phyloP scores from a whole-genome alignment of 2,113 vertebrate genomes.

The Galeopterus variegatus region DNA sequence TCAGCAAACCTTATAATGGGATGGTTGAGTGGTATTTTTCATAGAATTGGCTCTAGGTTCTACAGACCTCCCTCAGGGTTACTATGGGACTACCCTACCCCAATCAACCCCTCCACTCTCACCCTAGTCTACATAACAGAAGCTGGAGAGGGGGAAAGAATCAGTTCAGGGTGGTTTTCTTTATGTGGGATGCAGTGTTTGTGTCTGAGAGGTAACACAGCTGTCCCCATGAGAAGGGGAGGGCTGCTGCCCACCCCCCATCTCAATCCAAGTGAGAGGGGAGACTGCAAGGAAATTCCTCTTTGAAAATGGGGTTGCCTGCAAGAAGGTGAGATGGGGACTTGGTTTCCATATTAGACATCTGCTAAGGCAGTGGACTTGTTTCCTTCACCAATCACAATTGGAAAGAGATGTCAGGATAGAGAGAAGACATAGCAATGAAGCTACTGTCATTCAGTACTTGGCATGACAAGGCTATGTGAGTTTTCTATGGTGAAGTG shows the following conservation, averaged over 20 bases:
- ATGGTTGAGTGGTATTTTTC: neutral
- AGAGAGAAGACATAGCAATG: neutral
- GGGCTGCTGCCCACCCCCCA: neutral
- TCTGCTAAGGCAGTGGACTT: neutral
- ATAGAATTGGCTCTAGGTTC: neutral
- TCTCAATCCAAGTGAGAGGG: neutral
- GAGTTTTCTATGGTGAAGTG: neutral
- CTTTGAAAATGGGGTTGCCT: neutral
- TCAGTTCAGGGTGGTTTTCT: neutral
- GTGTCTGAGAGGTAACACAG: neutral
- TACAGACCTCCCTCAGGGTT: neutral
- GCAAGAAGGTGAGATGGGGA: neutral
- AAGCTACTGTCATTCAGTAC: neutral
- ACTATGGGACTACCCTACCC: neutral
- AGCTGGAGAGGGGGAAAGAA: neutral
- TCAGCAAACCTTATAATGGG: neutral
- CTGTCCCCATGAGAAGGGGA: neutral
- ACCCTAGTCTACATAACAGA: neutral
- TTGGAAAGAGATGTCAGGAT: neutral
- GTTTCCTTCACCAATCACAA: neutral
- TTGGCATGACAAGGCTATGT: neutral
- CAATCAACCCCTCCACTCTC: neutral
- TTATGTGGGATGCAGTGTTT: neutral
- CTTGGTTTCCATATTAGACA: conserved; percentile 14
- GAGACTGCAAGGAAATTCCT: neutral